A percentile compares a stretch with the other conserved stretches of the same genome.
phyloP scores from a whole-genome alignment of 2,888 invertebrate genomes.

The Perdita meconis region DNA sequence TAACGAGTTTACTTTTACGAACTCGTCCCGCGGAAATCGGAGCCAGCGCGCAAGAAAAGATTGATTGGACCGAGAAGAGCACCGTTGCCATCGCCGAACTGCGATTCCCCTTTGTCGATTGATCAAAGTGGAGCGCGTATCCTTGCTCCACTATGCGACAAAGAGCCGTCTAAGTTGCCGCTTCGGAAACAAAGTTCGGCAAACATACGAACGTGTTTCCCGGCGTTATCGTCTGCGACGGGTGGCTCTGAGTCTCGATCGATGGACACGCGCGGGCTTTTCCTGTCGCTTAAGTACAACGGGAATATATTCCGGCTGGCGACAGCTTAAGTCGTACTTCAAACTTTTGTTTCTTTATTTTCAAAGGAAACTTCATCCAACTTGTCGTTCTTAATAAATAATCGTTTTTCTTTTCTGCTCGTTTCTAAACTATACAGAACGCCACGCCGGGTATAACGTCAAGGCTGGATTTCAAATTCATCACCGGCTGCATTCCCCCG shows the following conservation, averaged over 20 bases:
- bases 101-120: conserved; percentile 31
- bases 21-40: conserved; percentile 3
- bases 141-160: conserved; percentile 40
- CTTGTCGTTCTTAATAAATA: too few species aligned
- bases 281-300: background rate
- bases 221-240: conserved; percentile 15
- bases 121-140: conserved; percentile 47
- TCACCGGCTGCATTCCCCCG: too few species aligned
- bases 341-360: too few species aligned
- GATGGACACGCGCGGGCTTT: background rate
- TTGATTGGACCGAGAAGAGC: conserved; percentile 18
- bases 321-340: too few species aligned
- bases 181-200: conserved; percentile 35
- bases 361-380: too few species aligned
- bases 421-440: too few species aligned
- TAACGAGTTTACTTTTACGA: conserved; percentile 12
- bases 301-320: background rate
- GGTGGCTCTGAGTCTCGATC: conserved; percentile 10
- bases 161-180: conserved; percentile 47
- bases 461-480: too few species aligned
- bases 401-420: too few species aligned
- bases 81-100: conserved; percentile 13
- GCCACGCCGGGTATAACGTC: too few species aligned
- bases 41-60: background rate
- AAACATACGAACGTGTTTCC: background rate